Evolutionary conservation across 2,113 vertebrate species (phyloP).

Genomic region (Thalassarche chlororhynchos): DNA sequence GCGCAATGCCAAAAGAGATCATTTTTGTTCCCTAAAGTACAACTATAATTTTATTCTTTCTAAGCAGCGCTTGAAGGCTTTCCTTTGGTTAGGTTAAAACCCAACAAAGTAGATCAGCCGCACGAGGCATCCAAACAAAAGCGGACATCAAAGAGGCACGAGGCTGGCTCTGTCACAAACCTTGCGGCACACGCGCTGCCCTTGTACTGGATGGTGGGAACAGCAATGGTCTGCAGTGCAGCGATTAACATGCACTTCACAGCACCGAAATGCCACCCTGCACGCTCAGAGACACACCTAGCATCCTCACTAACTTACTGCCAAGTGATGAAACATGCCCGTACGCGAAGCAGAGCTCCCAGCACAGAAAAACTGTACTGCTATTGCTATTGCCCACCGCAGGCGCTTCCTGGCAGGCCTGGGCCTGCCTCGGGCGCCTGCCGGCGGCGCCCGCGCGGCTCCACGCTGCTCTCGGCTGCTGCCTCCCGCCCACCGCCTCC

Average conservation of each 20-base stretch:
- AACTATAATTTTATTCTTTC: constrained; percentile 1
- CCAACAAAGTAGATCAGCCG: constrained; percentile 43
- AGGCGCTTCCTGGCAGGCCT: not conserved
- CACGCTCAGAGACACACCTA: not conserved
- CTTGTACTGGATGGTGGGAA: not conserved
- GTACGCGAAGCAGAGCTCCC: not conserved
- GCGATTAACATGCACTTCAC: not conserved
- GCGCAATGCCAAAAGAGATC: constrained; percentile 52
- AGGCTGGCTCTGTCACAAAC: not conserved
- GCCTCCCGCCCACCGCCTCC: constrained; percentile 28
- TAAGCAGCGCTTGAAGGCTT: constrained; percentile 34
- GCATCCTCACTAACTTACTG: not conserved
- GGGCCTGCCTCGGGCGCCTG: not conserved
- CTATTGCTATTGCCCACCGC: rapidly evolving
- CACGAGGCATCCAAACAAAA: not conserved
- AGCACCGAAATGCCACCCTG: not conserved
- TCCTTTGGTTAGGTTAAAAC: constrained; percentile 59
- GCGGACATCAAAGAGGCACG: not conserved
- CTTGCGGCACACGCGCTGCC: not conserved
- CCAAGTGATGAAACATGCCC: not conserved
- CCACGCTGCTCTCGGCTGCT: constrained; percentile 80
- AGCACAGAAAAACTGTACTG: rapidly evolving
- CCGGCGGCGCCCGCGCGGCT: constrained; percentile 24
- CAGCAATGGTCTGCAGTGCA: not conserved
- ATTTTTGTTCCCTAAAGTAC: constrained; percentile 43